Percentiles rank a stretch among this genome's conserved stretches.
These are phyloP conservation scores for Lytechinus variegatus DNA, from an alignment of 35 echinoderm and acorn worm species.

Conservation along the genomic window DNA sequence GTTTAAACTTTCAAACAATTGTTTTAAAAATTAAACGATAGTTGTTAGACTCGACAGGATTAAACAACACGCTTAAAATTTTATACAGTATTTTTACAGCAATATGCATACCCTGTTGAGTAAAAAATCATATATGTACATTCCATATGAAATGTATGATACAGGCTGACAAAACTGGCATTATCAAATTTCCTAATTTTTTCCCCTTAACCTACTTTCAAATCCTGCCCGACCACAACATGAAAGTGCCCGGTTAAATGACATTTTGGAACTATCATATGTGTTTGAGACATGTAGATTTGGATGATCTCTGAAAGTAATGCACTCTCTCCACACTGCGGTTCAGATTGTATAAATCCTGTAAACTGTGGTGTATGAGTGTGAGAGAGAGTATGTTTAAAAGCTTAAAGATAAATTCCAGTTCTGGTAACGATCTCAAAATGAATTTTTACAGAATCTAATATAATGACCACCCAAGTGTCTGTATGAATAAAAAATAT, in stretches of 20 bases:
- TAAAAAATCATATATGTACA: background rate
- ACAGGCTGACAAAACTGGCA: background rate
- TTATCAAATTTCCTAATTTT: background rate
- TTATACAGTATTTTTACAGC: too few species aligned
- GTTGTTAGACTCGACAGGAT: too few species aligned
- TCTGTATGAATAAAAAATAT: too few species aligned
- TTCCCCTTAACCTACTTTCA: background rate
- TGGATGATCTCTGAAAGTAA: background rate
- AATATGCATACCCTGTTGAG: background rate
- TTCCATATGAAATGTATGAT: background rate
- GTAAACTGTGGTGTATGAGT: background rate
- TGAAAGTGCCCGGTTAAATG: background rate
- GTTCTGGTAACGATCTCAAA: too few species aligned
- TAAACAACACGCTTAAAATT: too few species aligned
- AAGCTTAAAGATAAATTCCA: too few species aligned
- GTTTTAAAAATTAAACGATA: too few species aligned
- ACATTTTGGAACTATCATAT: background rate
- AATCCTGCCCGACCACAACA: background rate
- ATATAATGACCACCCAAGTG: too few species aligned
- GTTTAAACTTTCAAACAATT: too few species aligned
- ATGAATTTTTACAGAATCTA: too few species aligned
- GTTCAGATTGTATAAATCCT: background rate
- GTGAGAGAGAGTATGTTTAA: too few species aligned
- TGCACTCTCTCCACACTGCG: background rate
- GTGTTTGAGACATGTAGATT: background rate